Percentiles rank a stretch among this genome's conserved stretches.
Evolutionary conservation across 2,113 vertebrate genomes (phyloP).

Genomic region (Cepphus grylle): DNA sequence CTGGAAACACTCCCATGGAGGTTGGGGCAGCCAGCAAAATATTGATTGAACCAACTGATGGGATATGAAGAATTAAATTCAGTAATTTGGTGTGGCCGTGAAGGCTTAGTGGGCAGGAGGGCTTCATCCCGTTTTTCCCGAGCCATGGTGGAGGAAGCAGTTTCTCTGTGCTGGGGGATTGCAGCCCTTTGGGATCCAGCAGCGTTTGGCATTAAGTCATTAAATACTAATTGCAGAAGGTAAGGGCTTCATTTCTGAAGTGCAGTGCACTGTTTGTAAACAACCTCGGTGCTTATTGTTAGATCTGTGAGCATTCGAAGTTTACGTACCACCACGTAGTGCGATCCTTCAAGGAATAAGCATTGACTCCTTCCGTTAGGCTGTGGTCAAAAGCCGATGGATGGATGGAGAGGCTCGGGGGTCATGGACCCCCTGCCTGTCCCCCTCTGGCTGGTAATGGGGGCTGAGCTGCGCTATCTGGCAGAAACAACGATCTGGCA

Average conservation of each 20-base stretch:
- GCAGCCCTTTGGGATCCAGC: not conserved
- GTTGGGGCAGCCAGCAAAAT: not conserved
- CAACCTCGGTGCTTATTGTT: not conserved
- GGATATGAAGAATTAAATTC: not conserved
- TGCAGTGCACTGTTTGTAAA: not conserved
- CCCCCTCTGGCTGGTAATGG: accelerated
- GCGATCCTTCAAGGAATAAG: not conserved
- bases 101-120: not conserved
- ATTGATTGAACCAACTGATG: not conserved
- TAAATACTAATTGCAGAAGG: not conserved
- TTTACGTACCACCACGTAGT: not conserved
- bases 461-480: accelerated
- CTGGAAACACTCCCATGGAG: not conserved
- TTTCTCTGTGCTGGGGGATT: not conserved
- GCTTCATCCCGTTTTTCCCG: not conserved
- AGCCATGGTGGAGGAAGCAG: not conserved
- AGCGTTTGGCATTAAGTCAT: not conserved
- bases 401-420: not conserved
- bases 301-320: not conserved
- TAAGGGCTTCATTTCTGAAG: not conserved
- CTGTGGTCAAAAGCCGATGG: not conserved
- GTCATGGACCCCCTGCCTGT: accelerated
- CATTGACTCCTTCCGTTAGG: not conserved
- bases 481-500: not conserved
- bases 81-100: not conserved